phyloP scores from a whole-genome alignment of 2,888 invertebrate genomes.

The Nebria salina region DNA sequence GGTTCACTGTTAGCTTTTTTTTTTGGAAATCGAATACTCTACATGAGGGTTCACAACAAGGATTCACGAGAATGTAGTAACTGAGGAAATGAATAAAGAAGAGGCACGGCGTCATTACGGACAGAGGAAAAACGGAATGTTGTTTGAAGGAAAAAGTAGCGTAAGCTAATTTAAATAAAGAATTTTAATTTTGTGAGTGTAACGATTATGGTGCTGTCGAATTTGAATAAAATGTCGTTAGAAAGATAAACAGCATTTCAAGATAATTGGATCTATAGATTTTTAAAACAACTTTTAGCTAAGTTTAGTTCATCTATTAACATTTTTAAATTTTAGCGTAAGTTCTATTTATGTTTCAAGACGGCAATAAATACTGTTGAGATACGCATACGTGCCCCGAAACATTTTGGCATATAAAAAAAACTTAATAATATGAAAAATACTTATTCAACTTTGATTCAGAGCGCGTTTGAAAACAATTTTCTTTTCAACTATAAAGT shows the following conservation, averaged over 20 bases:
- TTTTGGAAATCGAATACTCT: neutral
- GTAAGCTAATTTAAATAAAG: neutral
- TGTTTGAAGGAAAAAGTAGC: neutral
- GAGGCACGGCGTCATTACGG: neutral
- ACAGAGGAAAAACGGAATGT: neutral
- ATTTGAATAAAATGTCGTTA: no score
- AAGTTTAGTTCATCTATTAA: no score
- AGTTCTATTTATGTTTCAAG: no score
- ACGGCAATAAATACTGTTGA: no score
- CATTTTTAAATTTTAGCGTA: no score
- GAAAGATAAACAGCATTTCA: no score
- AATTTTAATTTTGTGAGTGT: neutral
- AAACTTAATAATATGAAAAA: no score
- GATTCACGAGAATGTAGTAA: neutral
- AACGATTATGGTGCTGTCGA: no score
- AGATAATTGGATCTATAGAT: no score
- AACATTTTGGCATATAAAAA: no score
- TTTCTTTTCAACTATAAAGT: neutral
- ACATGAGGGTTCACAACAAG: neutral
- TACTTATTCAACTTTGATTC: neutral
- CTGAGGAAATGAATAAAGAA: neutral
- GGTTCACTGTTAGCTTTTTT: neutral
- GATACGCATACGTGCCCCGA: no score
- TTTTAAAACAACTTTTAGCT: no score
- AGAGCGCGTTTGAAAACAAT: neutral